These are phyloP conservation scores for Pangasius larnaudii DNA, from an alignment of 2,797 vertebrate genomes.

Conservation along the genomic window DNA sequence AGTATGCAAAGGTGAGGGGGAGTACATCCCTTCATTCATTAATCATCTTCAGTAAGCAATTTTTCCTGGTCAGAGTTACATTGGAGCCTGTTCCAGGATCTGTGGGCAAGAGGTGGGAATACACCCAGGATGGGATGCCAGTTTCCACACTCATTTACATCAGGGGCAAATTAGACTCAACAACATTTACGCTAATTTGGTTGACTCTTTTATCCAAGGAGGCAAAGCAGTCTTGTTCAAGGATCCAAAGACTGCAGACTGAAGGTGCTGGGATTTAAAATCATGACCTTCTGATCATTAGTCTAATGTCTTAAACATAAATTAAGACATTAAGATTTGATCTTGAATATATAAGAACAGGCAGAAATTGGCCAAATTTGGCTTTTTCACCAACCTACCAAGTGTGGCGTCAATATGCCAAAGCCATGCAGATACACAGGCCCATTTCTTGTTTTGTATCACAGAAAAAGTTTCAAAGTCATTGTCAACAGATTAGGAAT, in stretches of 20 bases:
- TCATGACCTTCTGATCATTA: background rate
- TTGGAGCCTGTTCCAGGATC: background rate
- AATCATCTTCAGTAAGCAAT: background rate
- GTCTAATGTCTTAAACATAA: background rate
- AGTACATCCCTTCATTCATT: background rate
- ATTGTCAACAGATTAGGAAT: background rate
- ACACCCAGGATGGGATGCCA: background rate
- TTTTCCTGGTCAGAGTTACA: background rate
- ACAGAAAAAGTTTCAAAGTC: background rate
- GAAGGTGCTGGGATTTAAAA: background rate
- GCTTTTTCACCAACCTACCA: background rate
- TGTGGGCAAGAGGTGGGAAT: background rate
- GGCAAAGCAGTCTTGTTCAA: background rate
- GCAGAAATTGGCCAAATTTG: background rate
- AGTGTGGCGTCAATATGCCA: background rate
- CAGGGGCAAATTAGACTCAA: background rate
- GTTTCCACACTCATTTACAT: background rate
- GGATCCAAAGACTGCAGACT: background rate
- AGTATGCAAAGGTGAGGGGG: no score
- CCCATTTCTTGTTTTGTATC: background rate
- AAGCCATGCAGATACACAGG: background rate
- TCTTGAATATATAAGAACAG: background rate
- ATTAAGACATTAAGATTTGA: background rate
- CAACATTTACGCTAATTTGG: background rate
- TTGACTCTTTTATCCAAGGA: background rate